A percentile compares a stretch with the other conserved stretches of the same genome.
These are phyloP conservation scores for Amazona guildingii DNA, from an alignment of 2,113 vertebrate species.

Conservation along the genomic window DNA sequence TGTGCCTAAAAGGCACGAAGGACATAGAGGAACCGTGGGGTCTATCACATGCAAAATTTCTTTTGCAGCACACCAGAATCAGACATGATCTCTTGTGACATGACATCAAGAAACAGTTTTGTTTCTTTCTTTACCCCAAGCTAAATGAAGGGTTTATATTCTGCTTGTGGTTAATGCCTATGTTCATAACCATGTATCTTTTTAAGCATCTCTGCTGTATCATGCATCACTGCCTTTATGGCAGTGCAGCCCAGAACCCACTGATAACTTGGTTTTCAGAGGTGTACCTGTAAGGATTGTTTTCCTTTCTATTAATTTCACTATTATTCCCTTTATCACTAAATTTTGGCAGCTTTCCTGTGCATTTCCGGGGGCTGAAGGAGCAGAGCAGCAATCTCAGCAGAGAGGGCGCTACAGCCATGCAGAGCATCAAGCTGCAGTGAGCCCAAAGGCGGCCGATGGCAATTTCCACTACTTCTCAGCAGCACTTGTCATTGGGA, in stretches of 20 bases:
- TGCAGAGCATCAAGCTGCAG: accelerated
- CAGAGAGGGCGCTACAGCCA: background rate
- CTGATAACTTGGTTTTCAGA: background rate
- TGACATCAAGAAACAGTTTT: constrained; percentile 54
- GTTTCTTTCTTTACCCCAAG: constrained; percentile 40
- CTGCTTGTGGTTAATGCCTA: constrained; percentile 27
- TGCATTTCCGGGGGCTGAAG: background rate
- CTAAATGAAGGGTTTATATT: constrained; percentile 51
- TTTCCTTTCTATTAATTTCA: background rate
- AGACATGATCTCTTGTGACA: constrained; percentile 46
- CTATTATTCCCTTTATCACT: background rate
- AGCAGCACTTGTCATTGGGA: background rate
- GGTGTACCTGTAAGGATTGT: background rate
- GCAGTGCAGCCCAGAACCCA: background rate
- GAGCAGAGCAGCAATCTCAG: background rate
- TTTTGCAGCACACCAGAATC: constrained; percentile 23
- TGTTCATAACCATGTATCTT: background rate
- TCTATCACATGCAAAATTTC: constrained; percentile 59
- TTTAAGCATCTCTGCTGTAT: background rate
- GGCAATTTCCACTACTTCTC: background rate
- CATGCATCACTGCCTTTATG: background rate
- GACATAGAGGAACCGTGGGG: constrained; percentile 29
- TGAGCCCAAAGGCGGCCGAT: too few relatives aligned
- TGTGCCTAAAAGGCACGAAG: constrained; percentile 58
- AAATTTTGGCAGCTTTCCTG: background rate